Evolutionary conservation across 2,888 invertebrate species (phyloP), one percentile per base, ranked within the genome.

Genomic region (Drosophila monieri): DNA sequence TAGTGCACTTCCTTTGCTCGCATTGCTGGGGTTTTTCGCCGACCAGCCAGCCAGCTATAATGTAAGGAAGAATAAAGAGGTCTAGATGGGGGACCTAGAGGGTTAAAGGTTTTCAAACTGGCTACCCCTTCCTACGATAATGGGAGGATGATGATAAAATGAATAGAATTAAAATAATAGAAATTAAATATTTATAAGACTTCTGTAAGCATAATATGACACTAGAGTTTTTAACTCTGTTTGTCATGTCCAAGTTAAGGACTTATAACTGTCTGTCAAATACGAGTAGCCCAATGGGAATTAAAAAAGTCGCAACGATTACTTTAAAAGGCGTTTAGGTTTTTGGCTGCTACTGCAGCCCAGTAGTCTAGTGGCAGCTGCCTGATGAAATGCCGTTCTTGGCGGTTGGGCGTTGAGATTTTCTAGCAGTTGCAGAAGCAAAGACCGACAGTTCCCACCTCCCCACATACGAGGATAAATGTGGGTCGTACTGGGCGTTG

Each of bases 301-400:
- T 62, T 12, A 41, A 21, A 12, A 21, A 4, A 9, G 30, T 23
- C 47, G 15, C 5, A 9, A 37, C 49, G 4, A 6, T 1, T 35
- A 3, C n/a, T 46, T 8, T 12, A 43, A 6, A 10, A 15, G 6
- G 12, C 32, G 46, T 68, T 62, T 58, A 55, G 62, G 55, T 68
- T 74, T 67, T 39, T 49, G 65, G 25, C 55, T 51, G 18, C 25
- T 37, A 32, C 35, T 49, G 27, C 27, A 27, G 27, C 9, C n/a
- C n/a, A 25, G 39, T 23, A 32, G n/a, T 55, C 47, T 77, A 58
- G 57, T 71, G 60, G 64, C 73, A 66, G 54, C 35, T 54, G 53
- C 71, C 83, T 85, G 86, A 85, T 86, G 86, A 85, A 87, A 87
- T 76, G 85, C 78, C 77, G 77, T 77, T 80, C 86, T 87, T 85